Conservation (phyloP, 2,113 vertebrate genomes). For the Meriones unguiculatus region DNA sequence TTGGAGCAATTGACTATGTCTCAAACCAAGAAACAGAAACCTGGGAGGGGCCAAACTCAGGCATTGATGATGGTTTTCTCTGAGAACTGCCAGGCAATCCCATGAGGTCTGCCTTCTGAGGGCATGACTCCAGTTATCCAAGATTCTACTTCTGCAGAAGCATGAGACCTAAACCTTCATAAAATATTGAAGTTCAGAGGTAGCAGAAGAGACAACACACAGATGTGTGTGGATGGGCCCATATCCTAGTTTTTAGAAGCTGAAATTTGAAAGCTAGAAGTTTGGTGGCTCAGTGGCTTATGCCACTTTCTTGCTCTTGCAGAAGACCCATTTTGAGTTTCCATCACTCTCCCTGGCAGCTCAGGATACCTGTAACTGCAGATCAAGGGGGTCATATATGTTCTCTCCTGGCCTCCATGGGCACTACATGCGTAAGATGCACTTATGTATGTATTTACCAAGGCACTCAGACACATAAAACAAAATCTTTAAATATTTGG, state of each 20-base stretch:
- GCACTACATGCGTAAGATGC: background rate
- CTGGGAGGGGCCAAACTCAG: background rate
- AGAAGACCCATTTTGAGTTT: background rate
- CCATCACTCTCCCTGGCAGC: background rate
- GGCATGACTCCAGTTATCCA: background rate
- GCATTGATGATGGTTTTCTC: background rate
- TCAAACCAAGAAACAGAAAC: background rate
- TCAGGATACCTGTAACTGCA: background rate
- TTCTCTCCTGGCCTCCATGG: background rate
- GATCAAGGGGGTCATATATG: background rate
- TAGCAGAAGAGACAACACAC: constrained; percentile 49
- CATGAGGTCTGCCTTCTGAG: background rate
- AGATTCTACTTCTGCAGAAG: background rate
- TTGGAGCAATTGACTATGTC: background rate
- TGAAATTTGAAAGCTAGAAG: constrained; percentile 6
- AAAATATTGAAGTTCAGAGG: background rate
- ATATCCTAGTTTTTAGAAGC: constrained; percentile 34
- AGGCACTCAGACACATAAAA: background rate
- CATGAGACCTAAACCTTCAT: constrained; percentile 7
- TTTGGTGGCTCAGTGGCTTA: background rate
- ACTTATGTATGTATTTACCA: background rate
- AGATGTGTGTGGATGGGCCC: background rate
- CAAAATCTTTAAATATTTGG: background rate
- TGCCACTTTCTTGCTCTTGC: background rate
- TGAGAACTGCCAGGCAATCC: background rate